Conservation (phyloP, 2,113 vertebrate species). For the Lanius collurio region DNA sequence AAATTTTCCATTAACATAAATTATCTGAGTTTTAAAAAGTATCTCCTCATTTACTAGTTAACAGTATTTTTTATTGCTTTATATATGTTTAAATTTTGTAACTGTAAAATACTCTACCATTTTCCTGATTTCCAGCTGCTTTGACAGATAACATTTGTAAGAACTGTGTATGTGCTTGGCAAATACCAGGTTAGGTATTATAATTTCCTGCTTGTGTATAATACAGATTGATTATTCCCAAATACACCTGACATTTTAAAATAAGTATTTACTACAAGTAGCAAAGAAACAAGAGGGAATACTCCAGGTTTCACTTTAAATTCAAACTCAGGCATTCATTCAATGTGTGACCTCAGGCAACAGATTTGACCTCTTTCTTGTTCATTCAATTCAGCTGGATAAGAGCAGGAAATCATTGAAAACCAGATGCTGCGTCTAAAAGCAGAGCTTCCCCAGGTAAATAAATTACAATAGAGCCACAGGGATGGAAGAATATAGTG, state of each 20-base stretch:
- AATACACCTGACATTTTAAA: not conserved
- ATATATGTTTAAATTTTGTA: not conserved
- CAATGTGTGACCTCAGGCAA: constrained; percentile 24
- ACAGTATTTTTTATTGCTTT: not conserved
- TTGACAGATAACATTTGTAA: not conserved
- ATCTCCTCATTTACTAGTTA: not conserved
- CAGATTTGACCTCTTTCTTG: constrained; percentile 17
- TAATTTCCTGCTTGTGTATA: not conserved
- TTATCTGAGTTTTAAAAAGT: not conserved
- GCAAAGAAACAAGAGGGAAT: not conserved
- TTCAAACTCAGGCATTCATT: not conserved
- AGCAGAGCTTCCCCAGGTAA: constrained; percentile 39
- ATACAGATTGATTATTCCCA: constrained; percentile 13
- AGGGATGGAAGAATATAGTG: not conserved
- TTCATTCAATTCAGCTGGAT: constrained; percentile 31
- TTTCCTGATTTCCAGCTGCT: not conserved
- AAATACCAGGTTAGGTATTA: not conserved
- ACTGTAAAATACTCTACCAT: not conserved
- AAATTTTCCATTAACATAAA: not conserved
- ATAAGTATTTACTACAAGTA: not conserved
- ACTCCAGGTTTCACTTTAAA: not conserved
- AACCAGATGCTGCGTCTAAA: constrained; percentile 41
- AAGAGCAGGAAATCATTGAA: constrained; percentile 43
- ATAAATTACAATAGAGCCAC: constrained; percentile 40
- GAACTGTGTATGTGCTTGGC: not conserved